Base-by-base conservation (phyloP, 2,113 vertebrate species). In the Elgaria multicarinata region DNA sequence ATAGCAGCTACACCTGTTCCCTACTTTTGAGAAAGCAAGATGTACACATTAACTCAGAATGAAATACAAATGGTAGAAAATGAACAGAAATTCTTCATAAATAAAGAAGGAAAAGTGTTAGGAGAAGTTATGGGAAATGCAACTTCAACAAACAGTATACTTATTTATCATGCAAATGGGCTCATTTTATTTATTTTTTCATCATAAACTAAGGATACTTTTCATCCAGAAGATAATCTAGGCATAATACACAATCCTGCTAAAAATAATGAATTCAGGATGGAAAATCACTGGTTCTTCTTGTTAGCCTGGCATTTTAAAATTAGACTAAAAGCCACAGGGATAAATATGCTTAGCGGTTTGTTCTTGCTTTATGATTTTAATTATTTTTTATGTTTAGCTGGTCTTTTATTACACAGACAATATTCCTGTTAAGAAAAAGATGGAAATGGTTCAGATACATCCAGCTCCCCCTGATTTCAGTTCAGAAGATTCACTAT, bases 91-190 rank as follows among this genome's bases (percentile, higher is more conserved):
- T 77, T 62, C 33, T 83, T 53, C 28, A 4, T 72, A 64, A 90
- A 62, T 28, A 55, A 46, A 71, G 7, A 33, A 33, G 69, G 14
- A 85, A 87, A 46, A 14, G 24, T 0, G 0, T 9, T 44, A 31
- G 87, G 64, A 92, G 86, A 72, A 42, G 2, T 55, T 71, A 89
- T 33, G 64, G 81, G 6, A 42, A 20, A 81, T 87, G 28, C 39
- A 83, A 9, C 1, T 74, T 18, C 3, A 62, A 90, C 90, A n/a
- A 5, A 13, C 9, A 79, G 0, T 44, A 20, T 78, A 53, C 46
- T 87, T 78, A 36, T 71, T 89, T 90, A 87, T 78, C 71, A 89
- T 50, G 36, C 55, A 86, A 76, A 67, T 72, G 44, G 16, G 87
- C 74, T 62, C 69, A 1, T 22, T 55, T 3, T 93, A 64, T 85